phyloP scores from a whole-genome alignment of 2,113 vertebrate genomes.

The Sinocyclocheilus grahami region DNA sequence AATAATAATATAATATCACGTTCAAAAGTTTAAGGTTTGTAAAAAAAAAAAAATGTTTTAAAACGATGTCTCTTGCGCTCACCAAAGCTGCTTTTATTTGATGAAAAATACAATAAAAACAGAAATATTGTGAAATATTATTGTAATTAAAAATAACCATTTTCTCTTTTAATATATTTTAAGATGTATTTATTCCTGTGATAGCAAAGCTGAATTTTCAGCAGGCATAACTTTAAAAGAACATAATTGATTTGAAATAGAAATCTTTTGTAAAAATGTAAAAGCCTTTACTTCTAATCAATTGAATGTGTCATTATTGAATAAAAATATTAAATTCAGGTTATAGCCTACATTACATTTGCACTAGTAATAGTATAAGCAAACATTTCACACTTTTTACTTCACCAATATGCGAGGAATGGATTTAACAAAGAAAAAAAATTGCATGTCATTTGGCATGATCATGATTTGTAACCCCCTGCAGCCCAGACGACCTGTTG shows the following conservation, averaged over 20 bases:
- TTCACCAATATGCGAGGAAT: background rate
- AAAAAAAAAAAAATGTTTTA: too few relatives aligned
- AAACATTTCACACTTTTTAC: background rate
- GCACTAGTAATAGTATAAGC: background rate
- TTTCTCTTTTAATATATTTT: too few relatives aligned
- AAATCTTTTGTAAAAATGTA: background rate
- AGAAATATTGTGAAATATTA: too few relatives aligned
- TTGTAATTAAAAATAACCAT: too few relatives aligned
- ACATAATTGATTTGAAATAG: background rate
- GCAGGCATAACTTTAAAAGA: background rate
- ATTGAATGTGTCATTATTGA: background rate
- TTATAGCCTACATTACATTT: background rate
- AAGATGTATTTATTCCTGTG: too few relatives aligned
- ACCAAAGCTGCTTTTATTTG: too few relatives aligned
- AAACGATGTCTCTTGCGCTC: too few relatives aligned
- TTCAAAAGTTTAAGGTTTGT: too few relatives aligned
- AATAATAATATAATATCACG: too few relatives aligned
- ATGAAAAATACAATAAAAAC: too few relatives aligned
- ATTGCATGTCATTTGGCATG: background rate
- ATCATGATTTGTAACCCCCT: constrained; percentile 53
- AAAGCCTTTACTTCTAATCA: background rate
- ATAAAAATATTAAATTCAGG: background rate
- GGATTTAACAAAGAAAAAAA: background rate
- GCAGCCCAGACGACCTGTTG: constrained; percentile 96
- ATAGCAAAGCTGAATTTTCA: background rate